Conservation (phyloP, 2,797 vertebrate genomes). For the Sebastes vulpes region DNA sequence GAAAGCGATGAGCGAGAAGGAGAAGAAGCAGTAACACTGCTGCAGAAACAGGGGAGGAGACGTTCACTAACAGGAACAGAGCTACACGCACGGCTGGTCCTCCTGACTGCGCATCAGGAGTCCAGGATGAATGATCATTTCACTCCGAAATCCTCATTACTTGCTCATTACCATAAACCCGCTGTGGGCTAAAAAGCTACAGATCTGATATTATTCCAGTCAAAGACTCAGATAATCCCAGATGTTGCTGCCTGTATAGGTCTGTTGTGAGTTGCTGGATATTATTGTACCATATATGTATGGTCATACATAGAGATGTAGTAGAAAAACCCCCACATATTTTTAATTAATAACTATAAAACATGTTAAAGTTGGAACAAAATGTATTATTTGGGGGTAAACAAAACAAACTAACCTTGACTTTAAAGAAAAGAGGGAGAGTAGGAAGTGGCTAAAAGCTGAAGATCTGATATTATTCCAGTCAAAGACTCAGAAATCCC, state of each 20-base stretch:
- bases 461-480: background rate
- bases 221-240: conserved; percentile 15
- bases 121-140: conserved; percentile 56
- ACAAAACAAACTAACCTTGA: background rate
- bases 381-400: too few relatives aligned
- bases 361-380: background rate
- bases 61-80: conserved; percentile 57
- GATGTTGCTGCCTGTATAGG: conserved; percentile 39
- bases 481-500: conserved; percentile 4
- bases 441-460: background rate
- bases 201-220: background rate
- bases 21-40: conserved; percentile 72
- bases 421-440: background rate
- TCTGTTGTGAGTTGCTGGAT: conserved; percentile 32
- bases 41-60: conserved; percentile 85
- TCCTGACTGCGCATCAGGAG: conserved; percentile 80
- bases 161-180: conserved; percentile 6
- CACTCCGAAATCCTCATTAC: conserved; percentile 39
- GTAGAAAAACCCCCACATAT: background rate
- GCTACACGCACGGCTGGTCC: conserved; percentile 72
- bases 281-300: conserved; percentile 13
- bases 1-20: conserved; percentile 63
- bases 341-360: background rate
- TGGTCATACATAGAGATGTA: conserved; percentile 1
- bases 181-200: background rate